Base-by-base conservation (phyloP, 30 jellyfish, hydroid and myxozoan genomes). In the Mastigias papua region DNA sequence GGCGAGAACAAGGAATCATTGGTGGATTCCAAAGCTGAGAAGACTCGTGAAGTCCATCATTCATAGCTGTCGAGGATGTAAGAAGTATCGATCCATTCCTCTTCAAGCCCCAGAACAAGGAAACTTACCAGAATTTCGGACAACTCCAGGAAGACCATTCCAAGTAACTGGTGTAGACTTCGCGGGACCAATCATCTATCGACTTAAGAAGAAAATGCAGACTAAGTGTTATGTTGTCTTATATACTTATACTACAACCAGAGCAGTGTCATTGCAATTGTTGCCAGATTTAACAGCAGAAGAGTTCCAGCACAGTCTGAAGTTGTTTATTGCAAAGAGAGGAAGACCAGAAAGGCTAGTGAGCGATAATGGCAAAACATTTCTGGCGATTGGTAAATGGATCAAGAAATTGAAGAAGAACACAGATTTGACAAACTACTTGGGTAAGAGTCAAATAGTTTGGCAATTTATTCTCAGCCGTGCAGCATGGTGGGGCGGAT, bases 401-500 rank as follows among this genome's bases (percentile, higher is more conserved):
- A 21, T 78, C 83, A 78, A 58, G 89, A 61, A 27, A 27, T 31
- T 78, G 89, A 61, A 29, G 89, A 78, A 78, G 29, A 78, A 61
- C 65, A 67, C 58, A 78, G 65, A 78, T 13, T 57, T 78, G 82
- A 57, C 25, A 28, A 78, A 78, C 34, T 78, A 51, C 34, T 78
- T 78, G 82, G 89, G 83, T 48, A 61, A 50, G 61, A 82, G 60
- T 21, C 58, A 81, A 50, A 78, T 78, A 82, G 42, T 17, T 48
- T 78, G 89, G 89, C 58, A 28, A 34, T 78, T 84, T 71, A 84
- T 69, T 78, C 48, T 84, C 37, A 34, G 89, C 2, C 70, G 87
- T 1, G 87, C 81, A 8, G 69, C 93, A 27, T 84, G 93, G 87
- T 84, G 93, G 93, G 88, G 93, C 29, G 93, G 93, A 21, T 84